These are phyloP conservation scores for Varanus salvator DNA, from an alignment of 2,113 vertebrate genomes.

Conservation along the genomic window DNA sequence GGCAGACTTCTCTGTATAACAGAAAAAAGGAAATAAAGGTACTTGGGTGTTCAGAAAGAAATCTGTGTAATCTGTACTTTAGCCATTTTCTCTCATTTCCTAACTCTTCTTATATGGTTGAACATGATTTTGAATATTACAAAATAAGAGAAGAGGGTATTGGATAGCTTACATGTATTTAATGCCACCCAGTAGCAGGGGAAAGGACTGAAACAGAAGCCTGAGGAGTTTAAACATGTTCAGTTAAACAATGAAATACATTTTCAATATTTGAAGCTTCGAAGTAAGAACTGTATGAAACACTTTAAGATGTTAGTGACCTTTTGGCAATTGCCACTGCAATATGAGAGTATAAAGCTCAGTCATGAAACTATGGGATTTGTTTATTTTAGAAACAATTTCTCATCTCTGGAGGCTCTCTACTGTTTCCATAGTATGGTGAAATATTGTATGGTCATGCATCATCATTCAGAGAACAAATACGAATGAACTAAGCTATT, in stretches of 20 bases:
- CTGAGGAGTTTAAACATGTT: slow-evolving; percentile 1
- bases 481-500: not conserved
- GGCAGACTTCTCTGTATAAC: not conserved
- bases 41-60: not conserved
- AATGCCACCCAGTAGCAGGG: not conserved
- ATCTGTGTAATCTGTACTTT: not conserved
- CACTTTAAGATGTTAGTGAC: slow-evolving; percentile 8
- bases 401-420: not conserved
- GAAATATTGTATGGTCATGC: not conserved
- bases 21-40: not conserved
- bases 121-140: not conserved
- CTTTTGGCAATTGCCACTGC: not conserved
- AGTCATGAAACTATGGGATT: not conserved
- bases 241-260: slow-evolving; percentile 22
- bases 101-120: not conserved
- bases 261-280: slow-evolving; percentile 12
- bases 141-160: not conserved
- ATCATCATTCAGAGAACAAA: not conserved
- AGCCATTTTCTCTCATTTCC: not conserved
- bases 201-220: not conserved
- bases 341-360: not conserved
- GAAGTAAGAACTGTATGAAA: not conserved
- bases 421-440: not conserved
- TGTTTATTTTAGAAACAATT: slow-evolving; percentile 6
- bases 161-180: not conserved